Percentiles rank a stretch among this genome's conserved stretches.
phyloP scores from a whole-genome alignment of 2,888 invertebrate species.

The Rutpela maculata region DNA sequence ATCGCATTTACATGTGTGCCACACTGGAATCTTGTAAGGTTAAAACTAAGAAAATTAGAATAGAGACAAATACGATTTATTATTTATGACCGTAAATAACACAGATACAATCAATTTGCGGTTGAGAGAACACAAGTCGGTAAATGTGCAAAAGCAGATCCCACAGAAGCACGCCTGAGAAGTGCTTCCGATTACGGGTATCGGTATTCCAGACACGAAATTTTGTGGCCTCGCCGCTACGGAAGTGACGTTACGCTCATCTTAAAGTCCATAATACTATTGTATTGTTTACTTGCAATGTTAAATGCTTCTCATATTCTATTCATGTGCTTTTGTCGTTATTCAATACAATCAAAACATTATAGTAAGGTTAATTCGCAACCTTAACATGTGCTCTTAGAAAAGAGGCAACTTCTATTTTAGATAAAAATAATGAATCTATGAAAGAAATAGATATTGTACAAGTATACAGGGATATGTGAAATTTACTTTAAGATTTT shows the following conservation, averaged over 20 bases:
- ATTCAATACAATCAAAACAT: constrained; percentile 52
- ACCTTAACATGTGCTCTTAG: constrained; percentile 27
- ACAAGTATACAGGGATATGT: too few relatives aligned
- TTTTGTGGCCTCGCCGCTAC: constrained; percentile 67
- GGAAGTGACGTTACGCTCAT: constrained; percentile 68
- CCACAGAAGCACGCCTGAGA: constrained; percentile 49
- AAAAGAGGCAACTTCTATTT: background rate
- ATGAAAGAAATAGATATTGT: too few relatives aligned
- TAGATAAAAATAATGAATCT: background rate
- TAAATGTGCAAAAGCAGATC: constrained; percentile 53
- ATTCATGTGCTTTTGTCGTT: constrained; percentile 42
- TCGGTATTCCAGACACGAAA: constrained; percentile 54
- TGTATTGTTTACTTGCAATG: constrained; percentile 45
- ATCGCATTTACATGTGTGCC: background rate
- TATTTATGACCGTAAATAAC: constrained; percentile 39
- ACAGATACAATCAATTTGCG: constrained; percentile 40
- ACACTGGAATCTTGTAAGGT: background rate
- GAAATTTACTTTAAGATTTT: too few relatives aligned
- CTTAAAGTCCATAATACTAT: constrained; percentile 55
- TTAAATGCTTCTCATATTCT: constrained; percentile 44
- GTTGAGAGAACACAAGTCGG: constrained; percentile 49
- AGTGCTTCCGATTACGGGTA: constrained; percentile 59
- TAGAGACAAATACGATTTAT: constrained; percentile 4
- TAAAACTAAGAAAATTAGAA: background rate
- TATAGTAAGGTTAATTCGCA: constrained; percentile 44